Percentiles rank a stretch among this genome's conserved stretches.
Conservation (phyloP, 2,888 invertebrate species). For the Zaprionus obscuricornis region DNA sequence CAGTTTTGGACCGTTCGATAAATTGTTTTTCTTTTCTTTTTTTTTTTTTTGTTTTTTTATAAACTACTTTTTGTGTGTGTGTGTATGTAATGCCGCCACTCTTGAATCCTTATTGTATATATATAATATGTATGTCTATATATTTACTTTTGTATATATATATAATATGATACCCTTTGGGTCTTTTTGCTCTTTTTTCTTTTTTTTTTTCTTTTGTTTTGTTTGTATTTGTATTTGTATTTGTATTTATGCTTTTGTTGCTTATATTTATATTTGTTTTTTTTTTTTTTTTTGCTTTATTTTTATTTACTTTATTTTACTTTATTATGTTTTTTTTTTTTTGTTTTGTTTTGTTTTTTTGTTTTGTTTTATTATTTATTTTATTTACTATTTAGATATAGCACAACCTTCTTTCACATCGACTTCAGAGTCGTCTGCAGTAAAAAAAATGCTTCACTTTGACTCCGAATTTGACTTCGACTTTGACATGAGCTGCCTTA, state of each 20-base stretch:
- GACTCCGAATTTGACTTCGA: constrained; percentile 61
- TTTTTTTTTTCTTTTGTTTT: constrained; percentile 27
- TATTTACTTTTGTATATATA: constrained; percentile 5
- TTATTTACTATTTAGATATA: constrained; percentile 76
- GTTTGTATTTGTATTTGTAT: constrained; percentile 36
- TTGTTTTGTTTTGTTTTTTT: constrained; percentile 14
- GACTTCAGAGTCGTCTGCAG: constrained; percentile 65
- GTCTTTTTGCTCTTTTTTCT: constrained; percentile 33
- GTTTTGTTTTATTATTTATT: constrained; percentile 45
- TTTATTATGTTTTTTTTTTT: background rate
- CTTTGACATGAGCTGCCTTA: constrained; percentile 75
- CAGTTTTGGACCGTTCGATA: constrained; percentile 53
- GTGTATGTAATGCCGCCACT: no score
- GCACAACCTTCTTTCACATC: constrained; percentile 77
- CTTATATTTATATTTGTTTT: constrained; percentile 37
- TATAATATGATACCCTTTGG: constrained; percentile 33
- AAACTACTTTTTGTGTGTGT: constrained; percentile 35
- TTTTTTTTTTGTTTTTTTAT: constrained; percentile 23
- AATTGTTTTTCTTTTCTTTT: constrained; percentile 27
- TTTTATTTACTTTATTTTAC: background rate
- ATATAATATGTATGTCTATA: constrained; percentile 7
- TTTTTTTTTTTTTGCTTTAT: constrained; percentile 21
- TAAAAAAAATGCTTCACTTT: constrained; percentile 68
- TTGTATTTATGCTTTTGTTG: constrained; percentile 22
- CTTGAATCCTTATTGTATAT: no score